Conservation (phyloP, 2,797 vertebrate genomes). For the Pogonophryne albipinna region DNA sequence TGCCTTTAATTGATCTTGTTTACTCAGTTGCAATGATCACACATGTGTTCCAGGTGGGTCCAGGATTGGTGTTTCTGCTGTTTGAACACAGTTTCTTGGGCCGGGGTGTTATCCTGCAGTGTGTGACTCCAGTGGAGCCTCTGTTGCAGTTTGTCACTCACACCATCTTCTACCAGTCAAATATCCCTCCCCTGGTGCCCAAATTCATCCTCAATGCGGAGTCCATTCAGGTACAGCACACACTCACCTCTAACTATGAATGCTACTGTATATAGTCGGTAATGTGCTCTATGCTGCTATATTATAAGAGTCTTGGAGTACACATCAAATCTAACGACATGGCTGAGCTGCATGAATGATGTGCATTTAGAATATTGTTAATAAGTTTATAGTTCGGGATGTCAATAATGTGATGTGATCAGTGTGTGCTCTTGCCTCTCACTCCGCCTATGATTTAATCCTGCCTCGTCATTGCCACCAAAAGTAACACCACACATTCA, state of each 20-base stretch:
- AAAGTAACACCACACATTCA: conserved; percentile 55
- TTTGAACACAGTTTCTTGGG: conserved; percentile 87
- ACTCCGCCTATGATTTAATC: conserved; percentile 17
- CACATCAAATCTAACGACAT: neutral
- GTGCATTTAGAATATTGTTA: neutral
- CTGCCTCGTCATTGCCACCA: conserved; percentile 34
- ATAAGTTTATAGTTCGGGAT: neutral
- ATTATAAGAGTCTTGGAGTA: neutral
- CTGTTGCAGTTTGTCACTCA: conserved; percentile 89
- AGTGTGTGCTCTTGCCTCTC: conserved; percentile 14
- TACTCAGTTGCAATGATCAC: neutral
- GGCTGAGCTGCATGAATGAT: no score
- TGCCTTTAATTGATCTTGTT: conserved; percentile 5
- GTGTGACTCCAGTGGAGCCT: conserved; percentile 88
- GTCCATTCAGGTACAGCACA: conserved; percentile 83
- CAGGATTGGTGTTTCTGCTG: conserved; percentile 86
- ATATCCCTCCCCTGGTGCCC: conserved; percentile 81
- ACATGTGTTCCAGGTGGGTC: conserved; percentile 83
- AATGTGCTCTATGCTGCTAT: fast-evolving
- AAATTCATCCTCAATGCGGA: conserved; percentile 88
- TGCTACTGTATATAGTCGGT: no score
- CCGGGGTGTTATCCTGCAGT: conserved; percentile 86
- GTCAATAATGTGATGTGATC: conserved; percentile 5
- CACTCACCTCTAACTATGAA: neutral
- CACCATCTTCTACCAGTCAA: conserved; percentile 88